Conservation (phyloP, 2,113 vertebrate genomes). For the Hyperopisus bebe region DNA sequence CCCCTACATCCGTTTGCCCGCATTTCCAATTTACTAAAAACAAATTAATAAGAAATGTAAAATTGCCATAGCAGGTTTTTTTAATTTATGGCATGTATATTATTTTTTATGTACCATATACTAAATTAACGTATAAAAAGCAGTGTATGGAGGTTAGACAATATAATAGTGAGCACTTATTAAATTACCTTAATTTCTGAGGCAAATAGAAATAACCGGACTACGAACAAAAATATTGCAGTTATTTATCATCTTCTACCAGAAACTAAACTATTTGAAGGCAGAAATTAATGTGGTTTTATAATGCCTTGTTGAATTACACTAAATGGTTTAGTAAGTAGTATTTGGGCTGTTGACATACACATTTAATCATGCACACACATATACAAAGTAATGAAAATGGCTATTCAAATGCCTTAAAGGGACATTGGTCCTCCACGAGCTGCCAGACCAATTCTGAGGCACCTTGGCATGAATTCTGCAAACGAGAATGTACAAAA, state of each 20-base stretch:
- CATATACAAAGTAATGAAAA: neutral
- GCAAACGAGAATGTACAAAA: neutral
- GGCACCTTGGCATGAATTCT: neutral
- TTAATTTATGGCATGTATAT: neutral
- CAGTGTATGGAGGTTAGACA: neutral
- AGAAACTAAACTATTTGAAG: neutral
- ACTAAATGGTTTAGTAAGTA: neutral
- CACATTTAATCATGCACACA: neutral
- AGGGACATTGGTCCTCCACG: neutral
- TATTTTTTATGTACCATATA: neutral
- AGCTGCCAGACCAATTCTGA: neutral
- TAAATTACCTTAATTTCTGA: neutral
- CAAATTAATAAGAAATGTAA: neutral
- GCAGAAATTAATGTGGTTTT: neutral
- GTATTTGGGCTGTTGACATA: neutral
- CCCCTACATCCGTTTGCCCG: neutral
- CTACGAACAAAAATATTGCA: neutral
- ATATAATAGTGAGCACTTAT: neutral
- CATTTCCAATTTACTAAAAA: neutral
- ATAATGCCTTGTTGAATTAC: neutral
- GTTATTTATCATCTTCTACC: neutral
- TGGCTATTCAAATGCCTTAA: neutral
- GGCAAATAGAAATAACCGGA: neutral
- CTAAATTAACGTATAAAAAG: neutral
- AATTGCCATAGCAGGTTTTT: neutral